Evolutionary conservation across 2,113 vertebrate genomes (phyloP).

Genomic region (Trematocara marginatum): DNA sequence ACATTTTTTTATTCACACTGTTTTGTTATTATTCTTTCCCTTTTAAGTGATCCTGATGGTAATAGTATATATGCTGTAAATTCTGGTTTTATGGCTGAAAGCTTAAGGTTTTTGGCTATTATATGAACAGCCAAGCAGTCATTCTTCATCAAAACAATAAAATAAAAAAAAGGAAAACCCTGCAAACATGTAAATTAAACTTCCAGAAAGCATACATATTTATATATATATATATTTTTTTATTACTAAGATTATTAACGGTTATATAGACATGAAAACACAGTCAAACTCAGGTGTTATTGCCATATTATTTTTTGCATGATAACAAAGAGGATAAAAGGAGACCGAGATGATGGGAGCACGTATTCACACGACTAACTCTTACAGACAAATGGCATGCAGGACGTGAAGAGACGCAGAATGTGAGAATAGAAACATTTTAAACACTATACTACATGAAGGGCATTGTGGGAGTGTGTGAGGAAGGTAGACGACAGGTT

Average conservation of each 20-base stretch:
- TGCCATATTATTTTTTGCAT: constrained; percentile 67
- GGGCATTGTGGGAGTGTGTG: not conserved
- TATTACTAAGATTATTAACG: constrained; percentile 26
- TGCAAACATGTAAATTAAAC: constrained; percentile 47
- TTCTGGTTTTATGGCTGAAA: constrained; percentile 64
- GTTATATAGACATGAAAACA: constrained; percentile 58
- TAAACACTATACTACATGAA: constrained; percentile 46
- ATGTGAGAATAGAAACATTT: constrained; percentile 46
- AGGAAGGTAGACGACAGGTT: constrained; percentile 14
- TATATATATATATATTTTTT: not conserved
- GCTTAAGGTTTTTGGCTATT: constrained; percentile 47
- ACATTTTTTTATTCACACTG: not conserved
- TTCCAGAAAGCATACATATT: constrained; percentile 56
- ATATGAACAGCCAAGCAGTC: constrained; percentile 23
- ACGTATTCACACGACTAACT: constrained; percentile 61
- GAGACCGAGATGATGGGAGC: not conserved
- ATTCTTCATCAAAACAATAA: constrained; percentile 28
- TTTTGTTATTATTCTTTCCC: not conserved
- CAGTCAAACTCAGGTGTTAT: constrained; percentile 70
- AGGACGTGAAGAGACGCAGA: constrained; percentile 45
- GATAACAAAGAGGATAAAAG: constrained; percentile 41
- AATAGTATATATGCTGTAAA: constrained; percentile 37
- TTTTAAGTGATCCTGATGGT: constrained; percentile 30
- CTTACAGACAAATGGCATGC: constrained; percentile 69
- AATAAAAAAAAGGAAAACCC: constrained; percentile 19